Conservation (phyloP, 2,888 invertebrate species). For the Drosophila yooni region DNA sequence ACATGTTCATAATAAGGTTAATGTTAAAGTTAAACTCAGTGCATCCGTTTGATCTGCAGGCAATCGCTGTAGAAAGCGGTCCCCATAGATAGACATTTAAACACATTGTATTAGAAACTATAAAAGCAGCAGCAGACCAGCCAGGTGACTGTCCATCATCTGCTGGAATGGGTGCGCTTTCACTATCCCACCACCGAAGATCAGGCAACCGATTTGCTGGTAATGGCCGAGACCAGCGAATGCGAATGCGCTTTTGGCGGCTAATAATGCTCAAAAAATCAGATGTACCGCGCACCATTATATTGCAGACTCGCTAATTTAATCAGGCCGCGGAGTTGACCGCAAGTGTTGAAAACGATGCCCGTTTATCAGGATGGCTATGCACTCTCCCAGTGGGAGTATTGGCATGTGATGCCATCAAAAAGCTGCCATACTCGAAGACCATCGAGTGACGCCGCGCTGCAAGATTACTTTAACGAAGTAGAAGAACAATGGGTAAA, state of each 20-base stretch:
- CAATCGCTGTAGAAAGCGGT: too few species aligned
- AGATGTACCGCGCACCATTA: slow-evolving; percentile 90
- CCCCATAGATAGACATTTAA: too few species aligned
- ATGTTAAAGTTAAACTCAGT: too few species aligned
- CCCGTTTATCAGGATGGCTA: slow-evolving; percentile 92
- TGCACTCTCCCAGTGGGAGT: slow-evolving; percentile 93
- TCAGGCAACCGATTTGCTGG: too few species aligned
- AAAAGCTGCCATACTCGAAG: slow-evolving; percentile 92
- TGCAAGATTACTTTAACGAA: slow-evolving; percentile 87
- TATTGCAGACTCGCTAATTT: slow-evolving; percentile 90
- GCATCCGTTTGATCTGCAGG: too few species aligned
- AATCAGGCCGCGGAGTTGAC: slow-evolving; percentile 88
- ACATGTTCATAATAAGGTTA: too few species aligned
- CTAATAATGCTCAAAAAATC: slow-evolving; percentile 88
- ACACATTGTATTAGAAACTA: too few species aligned
- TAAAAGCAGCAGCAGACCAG: too few species aligned
- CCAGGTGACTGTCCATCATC: too few species aligned
- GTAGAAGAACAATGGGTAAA: not conserved
- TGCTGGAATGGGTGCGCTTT: too few species aligned
- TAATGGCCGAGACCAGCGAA: too few species aligned
- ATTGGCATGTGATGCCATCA: slow-evolving; percentile 94
- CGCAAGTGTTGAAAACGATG: slow-evolving; percentile 91
- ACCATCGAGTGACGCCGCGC: slow-evolving; percentile 93
- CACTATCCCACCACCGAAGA: too few species aligned
- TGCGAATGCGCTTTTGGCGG: slow-evolving; percentile 86